A percentile compares a stretch with the other conserved stretches of the same genome.
Evolutionary conservation across 2,113 vertebrate species (phyloP).

Genomic region (Trinectes maculatus): DNA sequence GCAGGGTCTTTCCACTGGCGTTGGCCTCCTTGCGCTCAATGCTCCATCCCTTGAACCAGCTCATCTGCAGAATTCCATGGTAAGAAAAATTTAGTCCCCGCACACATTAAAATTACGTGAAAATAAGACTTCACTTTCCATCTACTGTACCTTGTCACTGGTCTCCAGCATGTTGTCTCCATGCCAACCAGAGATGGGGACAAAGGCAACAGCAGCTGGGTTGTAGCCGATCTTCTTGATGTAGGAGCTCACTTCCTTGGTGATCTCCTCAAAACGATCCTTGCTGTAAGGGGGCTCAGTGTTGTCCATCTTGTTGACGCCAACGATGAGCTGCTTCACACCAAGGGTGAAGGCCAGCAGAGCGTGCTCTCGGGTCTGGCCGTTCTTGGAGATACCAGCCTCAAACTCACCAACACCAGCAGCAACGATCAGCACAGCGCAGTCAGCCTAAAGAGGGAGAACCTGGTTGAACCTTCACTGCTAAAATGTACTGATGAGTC

Average conservation of each 20-base stretch:
- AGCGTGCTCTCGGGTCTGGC: conserved; percentile 86
- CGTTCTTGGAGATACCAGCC: conserved; percentile 87
- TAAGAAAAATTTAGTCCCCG: rapidly evolving
- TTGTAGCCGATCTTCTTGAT: conserved; percentile 88
- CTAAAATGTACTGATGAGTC: neutral
- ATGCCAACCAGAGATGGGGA: conserved; percentile 85
- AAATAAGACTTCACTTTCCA: too few relatives aligned
- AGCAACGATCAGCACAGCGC: conserved; percentile 84
- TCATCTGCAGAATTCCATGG: conserved; percentile 65
- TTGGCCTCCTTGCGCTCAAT: conserved; percentile 82
- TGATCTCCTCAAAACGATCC: conserved; percentile 82
- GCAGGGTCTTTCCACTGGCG: conserved; percentile 71
- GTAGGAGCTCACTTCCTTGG: conserved; percentile 84
- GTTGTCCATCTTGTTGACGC: conserved; percentile 86
- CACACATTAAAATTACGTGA: too few relatives aligned
- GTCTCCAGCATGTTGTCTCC: conserved; percentile 85
- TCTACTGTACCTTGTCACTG: conserved; percentile 75
- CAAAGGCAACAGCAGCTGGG: conserved; percentile 78
- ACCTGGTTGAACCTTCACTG: neutral
- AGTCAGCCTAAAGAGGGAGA: conserved; percentile 79
- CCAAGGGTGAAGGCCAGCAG: conserved; percentile 84
- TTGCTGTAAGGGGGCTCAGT: conserved; percentile 84
- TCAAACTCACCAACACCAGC: conserved; percentile 85
- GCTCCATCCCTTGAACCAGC: conserved; percentile 85
- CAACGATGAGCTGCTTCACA: conserved; percentile 85